phyloP scores from a whole-genome alignment of 1,140 invertebrate genomes.

The Alviniconcha marisindica region DNA sequence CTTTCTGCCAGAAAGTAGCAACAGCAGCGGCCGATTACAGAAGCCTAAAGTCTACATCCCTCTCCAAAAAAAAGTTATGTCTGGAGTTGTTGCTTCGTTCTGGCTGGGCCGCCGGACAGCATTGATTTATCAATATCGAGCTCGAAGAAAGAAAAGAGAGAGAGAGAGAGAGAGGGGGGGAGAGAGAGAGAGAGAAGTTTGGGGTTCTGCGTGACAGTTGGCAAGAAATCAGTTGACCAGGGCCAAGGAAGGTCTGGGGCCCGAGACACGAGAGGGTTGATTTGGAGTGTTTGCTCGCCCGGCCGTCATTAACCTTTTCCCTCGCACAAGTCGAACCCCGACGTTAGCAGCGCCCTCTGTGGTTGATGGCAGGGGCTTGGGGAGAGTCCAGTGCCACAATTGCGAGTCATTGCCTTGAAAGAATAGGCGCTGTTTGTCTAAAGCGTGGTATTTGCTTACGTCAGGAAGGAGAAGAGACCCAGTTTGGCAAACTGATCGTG shows the following conservation, averaged over 20 bases:
- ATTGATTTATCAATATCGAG: conserved; percentile 9
- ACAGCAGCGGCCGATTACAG: background rate
- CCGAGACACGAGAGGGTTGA: background rate
- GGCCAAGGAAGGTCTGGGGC: background rate
- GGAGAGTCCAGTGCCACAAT: background rate
- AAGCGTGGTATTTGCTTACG: background rate
- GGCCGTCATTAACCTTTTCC: background rate
- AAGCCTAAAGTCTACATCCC: background rate
- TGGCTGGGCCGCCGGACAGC: background rate
- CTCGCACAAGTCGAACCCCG: background rate
- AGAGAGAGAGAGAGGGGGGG: too few species aligned
- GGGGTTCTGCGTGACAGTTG: background rate
- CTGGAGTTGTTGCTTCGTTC: background rate
- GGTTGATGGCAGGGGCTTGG: background rate
- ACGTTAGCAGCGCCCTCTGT: background rate
- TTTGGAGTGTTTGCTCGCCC: conserved; percentile 3
- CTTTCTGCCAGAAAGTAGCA: background rate
- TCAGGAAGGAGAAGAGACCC: background rate
- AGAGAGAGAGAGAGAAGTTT: too few species aligned
- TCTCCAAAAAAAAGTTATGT: background rate
- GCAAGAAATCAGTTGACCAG: conserved; percentile 1
- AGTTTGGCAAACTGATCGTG: background rate
- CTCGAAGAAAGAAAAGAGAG: background rate
- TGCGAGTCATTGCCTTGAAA: conserved; percentile 9
- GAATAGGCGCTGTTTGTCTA: background rate